Evolutionary conservation across 1,140 invertebrate genomes (phyloP), one percentile per base, ranked within the genome.

Genomic region (Cheumatopsyche charites): DNA sequence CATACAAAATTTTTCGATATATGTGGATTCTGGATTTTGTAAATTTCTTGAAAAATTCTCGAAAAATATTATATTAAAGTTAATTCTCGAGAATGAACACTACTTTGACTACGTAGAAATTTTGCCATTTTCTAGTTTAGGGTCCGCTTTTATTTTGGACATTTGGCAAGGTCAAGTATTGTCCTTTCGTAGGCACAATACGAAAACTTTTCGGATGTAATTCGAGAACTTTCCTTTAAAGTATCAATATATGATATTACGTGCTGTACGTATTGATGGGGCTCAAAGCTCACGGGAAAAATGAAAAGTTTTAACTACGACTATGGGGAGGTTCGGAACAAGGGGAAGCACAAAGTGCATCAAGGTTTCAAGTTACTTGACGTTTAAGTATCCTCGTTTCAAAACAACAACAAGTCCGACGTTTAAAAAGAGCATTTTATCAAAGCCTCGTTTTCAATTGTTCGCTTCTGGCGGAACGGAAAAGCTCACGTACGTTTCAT

Each of bases 281-380:
- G 55, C 21, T 58, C 23, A 58, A 58, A 58, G 55, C 63, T 42
- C 42, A 49, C 12, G 69, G 43, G 61, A 71, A 63, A 62, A 62
- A 70, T 36, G n/a, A 70, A 58, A 70, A 65, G 62, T 65, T 62
- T 58, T 58, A 62, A 70, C 29, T 62, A 49, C 23, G n/a, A n/a
- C n/a, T n/a, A n/a, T n/a, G n/a, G n/a, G n/a, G n/a, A n/a, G n/a
- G n/a, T n/a, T n/a, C n/a, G n/a, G n/a, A n/a, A 62, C 13, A 11
- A n/a, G 55, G 21, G 19, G 55, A 19, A 58, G 36, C 43, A 72
- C 52, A 67, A 67, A 72, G 70, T 72, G 70, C 70, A 66, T 66
- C 63, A 42, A 17, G 47, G 49, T 72, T 42, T 72, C 47, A 26
- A 65, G 62, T 72, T 72, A 72, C 63, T 67, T 72, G 70, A 72